Percentiles rank a stretch among this genome's conserved stretches.
These are phyloP conservation scores for Caloenas nicobarica DNA, from an alignment of 2,113 vertebrate species.

Conservation along the genomic window DNA sequence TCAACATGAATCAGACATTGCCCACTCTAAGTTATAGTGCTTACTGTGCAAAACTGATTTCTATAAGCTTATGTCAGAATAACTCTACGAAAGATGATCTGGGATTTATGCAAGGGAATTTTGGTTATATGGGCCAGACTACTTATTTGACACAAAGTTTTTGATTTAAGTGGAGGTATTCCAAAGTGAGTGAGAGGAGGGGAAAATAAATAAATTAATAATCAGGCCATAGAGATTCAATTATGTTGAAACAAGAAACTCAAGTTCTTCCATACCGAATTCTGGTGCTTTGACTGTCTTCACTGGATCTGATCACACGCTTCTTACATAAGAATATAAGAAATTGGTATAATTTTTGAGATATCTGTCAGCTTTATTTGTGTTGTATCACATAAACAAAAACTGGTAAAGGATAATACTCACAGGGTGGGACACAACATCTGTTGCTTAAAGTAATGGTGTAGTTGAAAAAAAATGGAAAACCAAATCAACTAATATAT, in stretches of 20 bases:
- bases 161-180: background rate
- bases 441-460: background rate
- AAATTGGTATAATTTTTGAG: background rate
- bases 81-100: background rate
- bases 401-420: background rate
- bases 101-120: background rate
- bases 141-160: background rate
- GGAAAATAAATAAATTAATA: background rate
- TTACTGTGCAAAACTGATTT: background rate
- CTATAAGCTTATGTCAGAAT: background rate
- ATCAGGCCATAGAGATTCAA: background rate
- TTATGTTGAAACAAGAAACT: accelerated
- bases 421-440: background rate
- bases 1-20: accelerated
- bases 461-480: background rate
- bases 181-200: background rate
- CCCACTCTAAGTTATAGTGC: background rate
- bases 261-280: background rate
- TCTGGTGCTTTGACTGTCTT: background rate
- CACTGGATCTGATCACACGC: background rate
- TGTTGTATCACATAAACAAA: background rate
- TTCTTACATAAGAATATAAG: background rate
- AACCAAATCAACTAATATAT: background rate
- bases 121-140: background rate
- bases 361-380: background rate